A percentile compares a stretch with the other conserved stretches of the same genome.
Evolutionary conservation across 1,140 invertebrate species (phyloP).

Genomic region (Drosophila leontia): DNA sequence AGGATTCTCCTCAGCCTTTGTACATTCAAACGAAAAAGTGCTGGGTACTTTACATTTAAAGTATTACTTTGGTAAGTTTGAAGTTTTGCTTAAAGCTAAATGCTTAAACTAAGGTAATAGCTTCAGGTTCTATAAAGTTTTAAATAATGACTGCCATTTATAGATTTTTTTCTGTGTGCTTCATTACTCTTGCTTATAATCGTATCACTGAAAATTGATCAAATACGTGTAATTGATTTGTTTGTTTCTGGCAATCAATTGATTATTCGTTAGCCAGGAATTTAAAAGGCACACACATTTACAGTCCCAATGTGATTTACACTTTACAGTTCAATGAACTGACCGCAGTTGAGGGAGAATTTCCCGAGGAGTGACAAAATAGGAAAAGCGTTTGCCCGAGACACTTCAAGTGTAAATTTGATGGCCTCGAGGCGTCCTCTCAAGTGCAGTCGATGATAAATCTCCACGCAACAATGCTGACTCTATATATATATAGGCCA

Average conservation of each 20-base stretch:
- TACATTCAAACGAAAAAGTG: not conserved
- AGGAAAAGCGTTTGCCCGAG: conserved; percentile 51
- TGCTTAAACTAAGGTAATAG: not conserved
- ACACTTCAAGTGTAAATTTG: conserved; percentile 78
- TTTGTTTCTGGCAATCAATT: conserved; percentile 43
- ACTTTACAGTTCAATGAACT: conserved; percentile 59
- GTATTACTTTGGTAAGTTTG: not conserved
- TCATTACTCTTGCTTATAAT: not conserved
- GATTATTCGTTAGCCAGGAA: conserved; percentile 21
- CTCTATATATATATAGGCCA: conserved; percentile 41
- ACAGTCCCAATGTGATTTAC: conserved; percentile 30
- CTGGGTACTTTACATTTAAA: not conserved
- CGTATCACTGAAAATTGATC: conserved; percentile 14
- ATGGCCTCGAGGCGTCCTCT: conserved; percentile 61
- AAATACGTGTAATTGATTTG: conserved; percentile 52
- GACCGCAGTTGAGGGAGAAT: conserved; percentile 12
- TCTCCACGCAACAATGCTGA: conserved; percentile 50
- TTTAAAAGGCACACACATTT: conserved; percentile 16
- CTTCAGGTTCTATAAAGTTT: not conserved
- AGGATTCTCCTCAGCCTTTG: not conserved
- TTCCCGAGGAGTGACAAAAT: conserved; percentile 14
- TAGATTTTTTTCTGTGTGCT: not conserved
- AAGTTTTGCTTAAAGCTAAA: not conserved
- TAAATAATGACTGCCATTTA: not conserved
- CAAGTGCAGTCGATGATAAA: conserved; percentile 77